Evolutionary conservation across 2,113 vertebrate species (phyloP), one percentile per base, ranked within the genome.

Genomic region (Hippocampus comes): DNA sequence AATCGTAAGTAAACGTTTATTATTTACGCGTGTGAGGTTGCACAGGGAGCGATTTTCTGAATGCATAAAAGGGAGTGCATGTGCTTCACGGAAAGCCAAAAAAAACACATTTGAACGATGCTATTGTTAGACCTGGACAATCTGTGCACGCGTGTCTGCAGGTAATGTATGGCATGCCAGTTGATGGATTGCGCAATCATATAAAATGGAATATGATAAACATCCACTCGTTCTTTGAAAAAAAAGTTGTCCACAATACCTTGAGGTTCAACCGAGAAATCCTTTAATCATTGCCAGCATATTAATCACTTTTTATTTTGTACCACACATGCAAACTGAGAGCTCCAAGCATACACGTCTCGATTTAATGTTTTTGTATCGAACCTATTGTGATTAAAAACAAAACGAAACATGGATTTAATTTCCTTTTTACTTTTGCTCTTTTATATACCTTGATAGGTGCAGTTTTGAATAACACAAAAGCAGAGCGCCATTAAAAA

Each of bases 1-100:
- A 97, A 97, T 94, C 95, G 97, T 98, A 91, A 98, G 97, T 98
- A 95, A 81, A 72, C 75, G 68, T 72, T 15, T 17, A 34, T n/a
- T 42, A 63, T 23, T 17, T 23, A 69, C 30, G 18, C 0, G 60
- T 74, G 59, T n/a, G 4, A 41, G 6, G 15, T 53, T 27, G 23
- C 20, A 61, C 15, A 2, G 48, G n/a, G 1, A 0, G 15, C 30
- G 10, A n/a, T 20, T 25, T 27, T 14, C 17, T 57, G 14, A 15
- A 11, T 9, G 21, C 9, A 46, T 0, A n/a, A 34, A 46, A 2
- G 41, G 4, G 49, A 0, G 43, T 6, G 7, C 15, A 25, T 17
- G 57, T 21, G 30, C 38, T 70, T 10, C 59, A 38, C 6, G 61
- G 27, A 46, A 48, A 48, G 17, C 23, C 6, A 61, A 34, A 63